Conservation (phyloP, 1,140 invertebrate genomes). For the Saccostrea cuccullata region DNA sequence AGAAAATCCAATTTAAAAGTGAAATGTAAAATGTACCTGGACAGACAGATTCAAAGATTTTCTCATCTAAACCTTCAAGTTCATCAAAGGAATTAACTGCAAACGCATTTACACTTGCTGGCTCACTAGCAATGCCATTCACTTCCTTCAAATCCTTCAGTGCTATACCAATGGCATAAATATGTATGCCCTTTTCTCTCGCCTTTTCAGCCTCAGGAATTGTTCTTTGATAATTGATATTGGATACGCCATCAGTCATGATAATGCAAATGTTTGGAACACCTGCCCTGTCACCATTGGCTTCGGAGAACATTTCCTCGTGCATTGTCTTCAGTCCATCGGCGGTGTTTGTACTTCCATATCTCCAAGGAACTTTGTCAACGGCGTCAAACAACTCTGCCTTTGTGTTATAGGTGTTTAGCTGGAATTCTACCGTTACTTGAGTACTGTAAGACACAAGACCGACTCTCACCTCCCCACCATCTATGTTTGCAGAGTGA, state of each 20-base stretch:
- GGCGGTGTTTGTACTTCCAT: conserved; percentile 70
- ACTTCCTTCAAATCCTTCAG: conserved; percentile 59
- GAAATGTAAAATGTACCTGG: conserved; percentile 40
- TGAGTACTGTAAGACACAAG: conserved; percentile 63
- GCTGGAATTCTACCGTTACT: conserved; percentile 60
- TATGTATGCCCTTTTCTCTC: conserved; percentile 56
- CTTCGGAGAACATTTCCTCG: conserved; percentile 59
- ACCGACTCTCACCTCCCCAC: conserved; percentile 68
- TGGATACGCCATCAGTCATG: conserved; percentile 71
- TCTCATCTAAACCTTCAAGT: conserved; percentile 59
- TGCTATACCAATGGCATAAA: conserved; percentile 67
- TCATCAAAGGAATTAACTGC: conserved; percentile 61
- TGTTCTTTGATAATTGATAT: conserved; percentile 62
- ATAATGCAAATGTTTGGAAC: conserved; percentile 67
- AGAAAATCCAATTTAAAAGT: neutral
- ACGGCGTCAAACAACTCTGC: conserved; percentile 59
- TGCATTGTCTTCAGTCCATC: conserved; percentile 64
- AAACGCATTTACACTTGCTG: conserved; percentile 58
- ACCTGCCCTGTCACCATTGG: conserved; percentile 64
- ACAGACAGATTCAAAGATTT: conserved; percentile 64
- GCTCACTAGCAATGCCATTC: conserved; percentile 60
- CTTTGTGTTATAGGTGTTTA: conserved; percentile 42
- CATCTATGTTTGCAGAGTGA: conserved; percentile 63
- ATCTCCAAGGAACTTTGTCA: conserved; percentile 63
- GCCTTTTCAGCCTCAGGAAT: conserved; percentile 62